Conservation (phyloP, 1,140 invertebrate genomes). For the Centruroides sculpturatus region DNA sequence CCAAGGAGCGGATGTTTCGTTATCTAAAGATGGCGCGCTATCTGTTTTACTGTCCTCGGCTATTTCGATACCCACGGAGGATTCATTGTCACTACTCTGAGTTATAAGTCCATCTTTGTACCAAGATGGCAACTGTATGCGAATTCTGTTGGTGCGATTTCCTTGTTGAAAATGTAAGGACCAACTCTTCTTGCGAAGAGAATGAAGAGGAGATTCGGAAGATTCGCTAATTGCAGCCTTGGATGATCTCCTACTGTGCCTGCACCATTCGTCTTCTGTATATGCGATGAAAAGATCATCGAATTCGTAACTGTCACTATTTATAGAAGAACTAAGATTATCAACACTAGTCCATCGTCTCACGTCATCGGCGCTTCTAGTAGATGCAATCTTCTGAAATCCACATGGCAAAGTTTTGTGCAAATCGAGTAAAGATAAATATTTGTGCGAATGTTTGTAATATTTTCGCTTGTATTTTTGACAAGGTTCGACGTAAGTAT, state of each 20-base stretch:
- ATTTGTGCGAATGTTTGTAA: too few species aligned
- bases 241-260: not conserved
- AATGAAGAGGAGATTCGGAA: not conserved
- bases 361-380: conserved; percentile 9
- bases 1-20: not conserved
- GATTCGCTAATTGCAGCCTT: not conserved
- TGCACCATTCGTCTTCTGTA: conserved; percentile 15
- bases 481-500: too few species aligned
- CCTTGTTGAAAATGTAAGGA: not conserved
- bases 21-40: not conserved
- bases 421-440: too few species aligned
- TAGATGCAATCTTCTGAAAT: not conserved
- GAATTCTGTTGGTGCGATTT: not conserved
- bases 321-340: conserved; percentile 8
- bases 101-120: conserved; percentile 1
- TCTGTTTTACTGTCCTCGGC: not conserved
- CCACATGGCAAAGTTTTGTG: too few species aligned
- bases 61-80: not conserved
- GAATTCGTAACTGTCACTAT: conserved; percentile 18
- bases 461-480: too few species aligned
- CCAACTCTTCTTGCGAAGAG: too few species aligned
- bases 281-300: conserved; percentile 19
- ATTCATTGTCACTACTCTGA: not conserved
- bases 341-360: conserved; percentile 12
- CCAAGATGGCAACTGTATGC: conserved; percentile 7